Evolutionary conservation across 1,140 invertebrate genomes (phyloP).

Genomic region (Habropoda laboriosa): DNA sequence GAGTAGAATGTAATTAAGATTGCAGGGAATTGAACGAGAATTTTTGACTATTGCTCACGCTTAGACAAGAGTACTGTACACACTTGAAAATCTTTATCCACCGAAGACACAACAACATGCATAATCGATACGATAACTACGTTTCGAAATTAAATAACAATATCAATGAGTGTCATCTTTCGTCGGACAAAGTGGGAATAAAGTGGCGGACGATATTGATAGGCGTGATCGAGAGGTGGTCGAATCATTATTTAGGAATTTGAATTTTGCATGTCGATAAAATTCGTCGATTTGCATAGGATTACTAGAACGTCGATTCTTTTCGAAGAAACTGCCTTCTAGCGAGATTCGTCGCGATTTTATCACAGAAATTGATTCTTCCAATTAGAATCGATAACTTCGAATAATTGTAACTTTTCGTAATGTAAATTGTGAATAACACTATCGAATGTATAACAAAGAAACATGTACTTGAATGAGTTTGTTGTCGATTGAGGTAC

Average conservation of each 20-base stretch:
- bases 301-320: too few relatives aligned
- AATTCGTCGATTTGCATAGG: too few relatives aligned
- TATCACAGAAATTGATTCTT: too few relatives aligned
- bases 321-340: too few relatives aligned
- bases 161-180: not conserved
- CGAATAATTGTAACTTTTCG: too few relatives aligned
- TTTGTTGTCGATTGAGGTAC: too few relatives aligned
- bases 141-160: constrained; percentile 1
- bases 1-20: too few relatives aligned
- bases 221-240: not conserved
- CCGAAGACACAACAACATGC: not conserved
- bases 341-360: too few relatives aligned
- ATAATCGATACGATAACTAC: not conserved
- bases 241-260: not conserved
- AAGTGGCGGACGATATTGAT: not conserved
- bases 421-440: too few relatives aligned
- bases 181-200: not conserved
- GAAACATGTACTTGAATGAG: not conserved
- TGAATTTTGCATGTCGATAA: too few relatives aligned
- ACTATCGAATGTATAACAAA: too few relatives aligned
- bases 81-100: not conserved
- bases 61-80: not conserved
- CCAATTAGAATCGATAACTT: too few relatives aligned
- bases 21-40: not conserved
- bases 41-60: not conserved